Percentiles rank a stretch among this genome's conserved stretches.
phyloP scores from a whole-genome alignment of 2,797 vertebrate genomes.

The Loris lydekkerianus region DNA sequence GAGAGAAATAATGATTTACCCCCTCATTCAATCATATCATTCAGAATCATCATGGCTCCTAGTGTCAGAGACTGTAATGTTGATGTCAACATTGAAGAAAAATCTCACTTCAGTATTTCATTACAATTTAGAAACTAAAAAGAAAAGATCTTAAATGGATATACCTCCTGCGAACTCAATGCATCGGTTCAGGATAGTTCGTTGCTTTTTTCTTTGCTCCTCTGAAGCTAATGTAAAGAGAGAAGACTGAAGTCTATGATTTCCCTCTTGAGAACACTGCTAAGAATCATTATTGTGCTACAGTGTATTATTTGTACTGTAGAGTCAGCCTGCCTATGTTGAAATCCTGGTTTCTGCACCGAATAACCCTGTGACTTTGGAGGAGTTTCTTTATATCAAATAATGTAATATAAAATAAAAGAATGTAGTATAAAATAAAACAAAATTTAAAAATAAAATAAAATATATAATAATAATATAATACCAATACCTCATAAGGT shows the following conservation, averaged over 20 bases:
- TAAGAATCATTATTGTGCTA: not conserved
- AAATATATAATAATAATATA: not conserved
- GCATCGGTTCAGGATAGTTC: not conserved
- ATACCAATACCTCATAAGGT: not conserved
- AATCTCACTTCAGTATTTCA: not conserved
- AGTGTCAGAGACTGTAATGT: not conserved
- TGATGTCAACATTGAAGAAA: not conserved
- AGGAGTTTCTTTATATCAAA: not conserved
- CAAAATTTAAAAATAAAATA: too few relatives aligned
- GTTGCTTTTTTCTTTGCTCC: not conserved
- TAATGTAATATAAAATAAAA: too few relatives aligned
- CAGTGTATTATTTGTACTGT: not conserved
- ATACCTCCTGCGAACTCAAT: not conserved
- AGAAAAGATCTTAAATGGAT: not conserved
- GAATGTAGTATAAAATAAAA: too few relatives aligned
- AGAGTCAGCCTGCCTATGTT: not conserved
- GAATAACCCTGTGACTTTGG: not conserved
- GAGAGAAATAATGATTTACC: conserved; percentile 9
- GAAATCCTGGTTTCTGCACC: not conserved
- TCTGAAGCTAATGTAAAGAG: not conserved
- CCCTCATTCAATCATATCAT: not conserved
- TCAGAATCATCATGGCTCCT: not conserved
- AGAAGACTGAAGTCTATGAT: not conserved
- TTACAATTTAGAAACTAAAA: conserved; percentile 1
- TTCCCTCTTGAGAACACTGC: not conserved